A percentile compares a stretch with the other conserved stretches of the same genome.
Conservation (phyloP, 2,113 vertebrate genomes). For the Prunella himalayana region DNA sequence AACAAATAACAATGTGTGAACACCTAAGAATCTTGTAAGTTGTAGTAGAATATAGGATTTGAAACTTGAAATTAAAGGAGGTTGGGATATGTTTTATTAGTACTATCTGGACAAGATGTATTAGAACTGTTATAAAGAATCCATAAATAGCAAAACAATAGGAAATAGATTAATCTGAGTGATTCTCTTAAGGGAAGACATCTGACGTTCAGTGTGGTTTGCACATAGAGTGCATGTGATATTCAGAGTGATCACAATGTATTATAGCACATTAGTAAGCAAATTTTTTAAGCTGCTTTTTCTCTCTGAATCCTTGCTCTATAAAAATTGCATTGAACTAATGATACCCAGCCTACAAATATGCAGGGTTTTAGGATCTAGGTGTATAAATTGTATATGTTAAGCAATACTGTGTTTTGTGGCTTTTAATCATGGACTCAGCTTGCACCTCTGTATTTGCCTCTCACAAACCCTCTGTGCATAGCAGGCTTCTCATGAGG, state of each 20-base stretch:
- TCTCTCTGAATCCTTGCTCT: background rate
- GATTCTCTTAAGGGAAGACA: background rate
- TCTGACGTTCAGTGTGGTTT: background rate
- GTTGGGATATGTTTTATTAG: background rate
- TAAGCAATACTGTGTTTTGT: background rate
- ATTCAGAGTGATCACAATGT: background rate
- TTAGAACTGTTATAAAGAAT: background rate
- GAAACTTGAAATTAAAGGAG: background rate
- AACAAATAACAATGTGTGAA: background rate
- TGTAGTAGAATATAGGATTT: background rate
- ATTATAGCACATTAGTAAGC: background rate
- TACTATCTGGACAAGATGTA: background rate
- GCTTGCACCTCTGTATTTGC: background rate
- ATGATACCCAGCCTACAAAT: background rate
- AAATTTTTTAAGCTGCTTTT: background rate
- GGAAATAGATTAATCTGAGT: background rate
- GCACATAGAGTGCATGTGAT: background rate
- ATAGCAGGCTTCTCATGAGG: rapidly evolving
- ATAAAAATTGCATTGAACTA: background rate
- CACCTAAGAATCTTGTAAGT: background rate
- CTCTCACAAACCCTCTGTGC: background rate
- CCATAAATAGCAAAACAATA: background rate
- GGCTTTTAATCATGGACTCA: background rate
- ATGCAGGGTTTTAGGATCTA: background rate
- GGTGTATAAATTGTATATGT: background rate